Base-by-base conservation (phyloP, 92 coral and sea anemone genomes). In the Isaurus tuberculatus region DNA sequence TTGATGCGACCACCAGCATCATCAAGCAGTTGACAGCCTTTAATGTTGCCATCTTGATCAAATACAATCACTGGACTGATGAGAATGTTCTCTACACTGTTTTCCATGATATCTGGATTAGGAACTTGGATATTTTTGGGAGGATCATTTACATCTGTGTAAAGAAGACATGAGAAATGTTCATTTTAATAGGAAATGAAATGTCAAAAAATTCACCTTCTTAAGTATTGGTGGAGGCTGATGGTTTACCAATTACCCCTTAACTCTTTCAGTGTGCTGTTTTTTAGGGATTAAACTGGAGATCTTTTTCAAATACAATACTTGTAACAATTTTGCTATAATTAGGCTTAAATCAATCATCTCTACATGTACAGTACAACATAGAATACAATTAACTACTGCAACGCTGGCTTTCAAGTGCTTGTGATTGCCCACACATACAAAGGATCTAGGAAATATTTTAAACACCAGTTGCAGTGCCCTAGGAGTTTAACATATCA, bases 71-170 rank as follows among this genome's bases (percentile, higher is more conserved):
- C 89, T 17, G 74, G 63, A 42, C 98, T 93, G 72, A 96, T 89
- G 9, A 92, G 81, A 17, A 88, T 84, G 16, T 84, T 51, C 55
- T 86, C 83, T 16, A 55, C 89, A 63, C 96, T 89, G 85, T 94
- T 89, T 78, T 96, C 99, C 58, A 51, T 69, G 22, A 93, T 17
- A 37, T 55, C 61, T 29, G 66, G 87, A 16, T 88, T 88, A 27
- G 89, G 87, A 34, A 96, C 90, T 1, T 42, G 86, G 69, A 96
- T 84, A 77, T 89, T 91, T 13, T 75, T 90, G 40, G 99, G 99
- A 2, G 99, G 91, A 67, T 96, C 99, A 87, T 96, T 96, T 75
- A 85, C 90, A 77, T 94, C 98, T 94, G 79, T 31, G 27, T 31
- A 49, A 23, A 19, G 1, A 44, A 11, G 29, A 22, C 15, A 26